Evolutionary conservation across 2,888 invertebrate species (phyloP).

Genomic region (Patella pellucida): DNA sequence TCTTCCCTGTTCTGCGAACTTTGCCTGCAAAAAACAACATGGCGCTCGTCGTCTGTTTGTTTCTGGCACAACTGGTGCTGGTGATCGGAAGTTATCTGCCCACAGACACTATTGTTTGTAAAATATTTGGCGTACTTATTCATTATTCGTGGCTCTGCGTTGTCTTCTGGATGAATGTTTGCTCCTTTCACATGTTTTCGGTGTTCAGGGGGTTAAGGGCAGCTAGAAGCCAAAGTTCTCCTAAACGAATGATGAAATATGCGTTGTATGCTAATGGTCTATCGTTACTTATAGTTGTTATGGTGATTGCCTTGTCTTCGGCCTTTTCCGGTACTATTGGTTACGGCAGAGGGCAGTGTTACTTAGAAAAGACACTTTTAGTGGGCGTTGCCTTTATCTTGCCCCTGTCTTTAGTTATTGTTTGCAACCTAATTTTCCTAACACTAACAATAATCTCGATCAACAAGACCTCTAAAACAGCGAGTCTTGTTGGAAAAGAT

Average conservation of each 20-base stretch:
- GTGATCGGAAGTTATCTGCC: constrained; percentile 29
- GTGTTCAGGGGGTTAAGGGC: constrained; percentile 21
- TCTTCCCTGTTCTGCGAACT: constrained; percentile 32
- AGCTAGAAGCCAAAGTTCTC: constrained; percentile 15
- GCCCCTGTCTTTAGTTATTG: constrained; percentile 39
- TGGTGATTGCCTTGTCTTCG: constrained; percentile 18
- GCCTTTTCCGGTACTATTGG: constrained; percentile 24
- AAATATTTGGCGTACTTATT: constrained; percentile 35
- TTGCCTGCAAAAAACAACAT: constrained; percentile 41
- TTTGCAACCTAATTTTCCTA: constrained; percentile 45
- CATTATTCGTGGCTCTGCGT: constrained; percentile 44
- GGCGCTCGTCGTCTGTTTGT: constrained; percentile 33
- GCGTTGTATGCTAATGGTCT: constrained; percentile 13
- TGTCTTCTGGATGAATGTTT: constrained; percentile 41
- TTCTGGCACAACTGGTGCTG: constrained; percentile 37
- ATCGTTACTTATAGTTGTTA: constrained; percentile 17
- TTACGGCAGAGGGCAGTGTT: constrained; percentile 37
- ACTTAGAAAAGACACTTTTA: constrained; percentile 25
- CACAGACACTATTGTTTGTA: constrained; percentile 26
- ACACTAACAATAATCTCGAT: constrained; percentile 38
- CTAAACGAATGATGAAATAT: constrained; percentile 25
- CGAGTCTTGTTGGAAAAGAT: constrained; percentile 22
- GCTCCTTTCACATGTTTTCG: constrained; percentile 40
- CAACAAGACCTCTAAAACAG: constrained; percentile 24
- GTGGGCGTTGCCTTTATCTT: constrained; percentile 40